A percentile compares a stretch with the other conserved stretches of the same genome.
Conservation (phyloP, 2,888 invertebrate genomes). For the Artemia sp. region DNA sequence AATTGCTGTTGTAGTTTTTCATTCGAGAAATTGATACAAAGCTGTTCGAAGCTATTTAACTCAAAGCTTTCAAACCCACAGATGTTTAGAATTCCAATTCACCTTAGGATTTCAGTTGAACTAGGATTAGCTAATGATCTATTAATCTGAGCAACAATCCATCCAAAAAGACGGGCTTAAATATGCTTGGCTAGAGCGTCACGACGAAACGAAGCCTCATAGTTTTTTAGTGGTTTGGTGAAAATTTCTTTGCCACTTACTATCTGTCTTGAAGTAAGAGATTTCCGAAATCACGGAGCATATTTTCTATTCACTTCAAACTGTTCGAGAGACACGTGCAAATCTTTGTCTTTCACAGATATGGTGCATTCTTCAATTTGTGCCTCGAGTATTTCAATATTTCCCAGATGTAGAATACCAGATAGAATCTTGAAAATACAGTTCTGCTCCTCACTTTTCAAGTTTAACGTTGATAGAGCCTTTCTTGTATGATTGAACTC, state of each 20-base stretch:
- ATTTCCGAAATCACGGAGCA: slow-evolving; percentile 53
- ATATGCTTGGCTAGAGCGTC: slow-evolving; percentile 88
- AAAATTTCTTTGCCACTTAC: slow-evolving; percentile 32
- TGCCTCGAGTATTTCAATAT: slow-evolving; percentile 43
- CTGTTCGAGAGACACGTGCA: slow-evolving; percentile 48
- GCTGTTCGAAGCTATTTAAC: slow-evolving; percentile 94
- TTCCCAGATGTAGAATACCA: slow-evolving; percentile 80
- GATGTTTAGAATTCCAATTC: slow-evolving; percentile 93
- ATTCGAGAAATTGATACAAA: slow-evolving; percentile 98
- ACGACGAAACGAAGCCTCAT: slow-evolving; percentile 46
- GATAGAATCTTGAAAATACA: slow-evolving; percentile 72
- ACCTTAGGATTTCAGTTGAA: slow-evolving; percentile 44
- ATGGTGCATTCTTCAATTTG: slow-evolving; percentile 50
- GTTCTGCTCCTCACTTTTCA: slow-evolving; percentile 52
- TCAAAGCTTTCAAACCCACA: slow-evolving; percentile 96
- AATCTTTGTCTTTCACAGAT: slow-evolving; percentile 45
- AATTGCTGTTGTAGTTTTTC: slow-evolving; percentile 98
- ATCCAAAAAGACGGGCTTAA: slow-evolving; percentile 79
- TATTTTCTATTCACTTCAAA: slow-evolving; percentile 56
- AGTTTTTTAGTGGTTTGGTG: no score
- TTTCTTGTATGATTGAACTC: slow-evolving; percentile 60
- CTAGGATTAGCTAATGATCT: slow-evolving; percentile 49
- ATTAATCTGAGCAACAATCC: slow-evolving; percentile 80
- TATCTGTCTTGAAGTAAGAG: slow-evolving; percentile 78
- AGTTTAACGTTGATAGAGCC: slow-evolving; percentile 61